Percentiles rank a stretch among this genome's conserved stretches.
phyloP scores from a whole-genome alignment of 1,140 invertebrate genomes.

The Drosophila arawakana region DNA sequence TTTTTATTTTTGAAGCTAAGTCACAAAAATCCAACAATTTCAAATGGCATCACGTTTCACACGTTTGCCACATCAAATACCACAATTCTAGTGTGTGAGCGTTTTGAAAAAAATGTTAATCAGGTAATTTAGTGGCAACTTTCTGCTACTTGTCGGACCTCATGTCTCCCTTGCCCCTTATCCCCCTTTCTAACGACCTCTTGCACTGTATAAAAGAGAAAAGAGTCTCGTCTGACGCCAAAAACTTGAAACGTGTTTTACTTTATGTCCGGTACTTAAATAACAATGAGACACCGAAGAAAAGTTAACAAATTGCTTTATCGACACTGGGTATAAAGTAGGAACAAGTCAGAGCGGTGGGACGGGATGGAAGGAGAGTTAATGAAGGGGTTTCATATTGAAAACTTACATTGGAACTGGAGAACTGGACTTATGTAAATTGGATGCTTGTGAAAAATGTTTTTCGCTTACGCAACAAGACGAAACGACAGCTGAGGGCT shows the following conservation, averaged over 20 bases:
- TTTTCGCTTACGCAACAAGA: constrained; percentile 43
- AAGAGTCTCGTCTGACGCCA: constrained; percentile 34
- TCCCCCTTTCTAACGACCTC: not conserved
- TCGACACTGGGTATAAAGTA: constrained; percentile 5
- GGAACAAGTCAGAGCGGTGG: not conserved
- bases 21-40: constrained; percentile 31
- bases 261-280: constrained; percentile 49
- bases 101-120: constrained; percentile 38
- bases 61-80: constrained; percentile 43
- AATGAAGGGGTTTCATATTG: constrained; percentile 15
- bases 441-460: constrained; percentile 31
- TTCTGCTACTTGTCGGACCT: not conserved
- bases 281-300: constrained; percentile 32
- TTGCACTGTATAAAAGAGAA: constrained; percentile 29
- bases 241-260: constrained; percentile 46
- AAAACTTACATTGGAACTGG: constrained; percentile 27
- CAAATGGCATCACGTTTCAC: constrained; percentile 44
- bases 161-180: not conserved
- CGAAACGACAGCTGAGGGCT: constrained; percentile 9
- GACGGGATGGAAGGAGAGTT: not conserved
- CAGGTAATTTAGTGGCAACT: constrained; percentile 23
- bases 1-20: constrained; percentile 3
- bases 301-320: constrained; percentile 37
- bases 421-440: constrained; percentile 43
- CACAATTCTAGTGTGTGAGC: constrained; percentile 19